A percentile compares a stretch with the other conserved stretches of the same genome.
Evolutionary conservation across 2,113 vertebrate species (phyloP).

Genomic region (Synchiropus splendidus): DNA sequence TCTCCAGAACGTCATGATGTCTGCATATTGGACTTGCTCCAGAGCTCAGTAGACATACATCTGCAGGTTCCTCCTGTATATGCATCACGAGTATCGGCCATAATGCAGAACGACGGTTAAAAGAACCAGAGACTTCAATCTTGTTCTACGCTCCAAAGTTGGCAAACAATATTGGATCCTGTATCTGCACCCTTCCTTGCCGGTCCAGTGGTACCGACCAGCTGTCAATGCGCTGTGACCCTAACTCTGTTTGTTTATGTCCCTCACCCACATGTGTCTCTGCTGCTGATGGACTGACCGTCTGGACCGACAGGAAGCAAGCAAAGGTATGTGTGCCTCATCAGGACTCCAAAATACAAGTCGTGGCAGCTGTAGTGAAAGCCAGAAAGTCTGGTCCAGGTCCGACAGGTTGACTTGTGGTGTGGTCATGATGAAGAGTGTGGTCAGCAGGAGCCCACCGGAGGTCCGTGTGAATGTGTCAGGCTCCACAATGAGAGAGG

Average conservation of each 20-base stretch:
- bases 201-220: conserved; percentile 42
- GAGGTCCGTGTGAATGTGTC: conserved; percentile 62
- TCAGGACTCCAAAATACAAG: neutral
- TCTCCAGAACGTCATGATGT: too few relatives aligned
- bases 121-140: too few relatives aligned
- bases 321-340: conserved; percentile 60
- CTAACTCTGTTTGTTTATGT: conserved; percentile 34
- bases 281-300: conserved; percentile 5
- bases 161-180: conserved; percentile 60
- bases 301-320: conserved; percentile 57
- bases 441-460: conserved; percentile 54
- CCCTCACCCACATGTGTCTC: conserved; percentile 8
- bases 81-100: too few relatives aligned
- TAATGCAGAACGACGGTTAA: too few relatives aligned
- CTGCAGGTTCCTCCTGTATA: too few relatives aligned
- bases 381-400: too few relatives aligned
- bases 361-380: too few relatives aligned
- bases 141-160: too few relatives aligned
- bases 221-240: conserved; percentile 1
- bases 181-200: conserved; percentile 56
- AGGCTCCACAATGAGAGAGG: conserved; percentile 61
- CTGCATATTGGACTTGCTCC: too few relatives aligned
- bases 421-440: conserved; percentile 33
- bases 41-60: too few relatives aligned
- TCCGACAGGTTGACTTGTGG: conserved; percentile 2